Base-by-base conservation (phyloP, 2,113 vertebrate genomes). In the Aplodontia rufa region DNA sequence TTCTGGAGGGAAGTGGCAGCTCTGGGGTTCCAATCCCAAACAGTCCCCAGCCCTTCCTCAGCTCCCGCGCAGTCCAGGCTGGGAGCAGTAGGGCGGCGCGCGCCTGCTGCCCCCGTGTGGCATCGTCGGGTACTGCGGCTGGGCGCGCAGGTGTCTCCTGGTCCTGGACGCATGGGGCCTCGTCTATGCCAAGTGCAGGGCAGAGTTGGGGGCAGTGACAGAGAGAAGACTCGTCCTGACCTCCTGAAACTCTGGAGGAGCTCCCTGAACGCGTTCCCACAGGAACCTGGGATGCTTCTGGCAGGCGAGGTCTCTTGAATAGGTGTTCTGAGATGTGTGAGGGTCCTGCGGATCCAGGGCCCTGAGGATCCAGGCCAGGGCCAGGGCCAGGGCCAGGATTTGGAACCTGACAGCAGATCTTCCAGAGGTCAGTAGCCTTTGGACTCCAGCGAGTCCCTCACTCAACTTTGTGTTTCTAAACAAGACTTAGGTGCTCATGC, bases 31-130 rank as follows among this genome's bases (percentile, higher is more conserved):
- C 60, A 60, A 8, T 42, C 1, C 3, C 62, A 35, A 30, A 7
- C 7, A 24, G 17, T 7, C 37, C 30, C 1, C 13, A 30, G 8
- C 20, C 32, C 8, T 20, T 17, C 75, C 75, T 62, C 10, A 16
- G 6, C 17, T 8, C 26, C 6, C 0, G 12, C 11, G 5, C 69
- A 9, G 32, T 5, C 4, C 68, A 3, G 28, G 28, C 45, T 35
- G n/a, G 26, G 14, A 24, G 79, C 66, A 4, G 24, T 24, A 3
- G n/a, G 79, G 66, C 80, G 45, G 84, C 60, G 96, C 87, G 72
- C 93, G 9, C 92, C 81, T 97, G 91, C 97, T 97, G 96, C 97
- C 95, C 96, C 86, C 94, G 28, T 91, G 97, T 96, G 97, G 96
- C 71, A 24, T 2, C 78, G 0, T 12, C 0, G 0, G 87, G 74